Percentiles rank a stretch among this genome's conserved stretches.
Evolutionary conservation across 2,797 vertebrate genomes (phyloP).

Genomic region (Xiphophorus birchmanni): DNA sequence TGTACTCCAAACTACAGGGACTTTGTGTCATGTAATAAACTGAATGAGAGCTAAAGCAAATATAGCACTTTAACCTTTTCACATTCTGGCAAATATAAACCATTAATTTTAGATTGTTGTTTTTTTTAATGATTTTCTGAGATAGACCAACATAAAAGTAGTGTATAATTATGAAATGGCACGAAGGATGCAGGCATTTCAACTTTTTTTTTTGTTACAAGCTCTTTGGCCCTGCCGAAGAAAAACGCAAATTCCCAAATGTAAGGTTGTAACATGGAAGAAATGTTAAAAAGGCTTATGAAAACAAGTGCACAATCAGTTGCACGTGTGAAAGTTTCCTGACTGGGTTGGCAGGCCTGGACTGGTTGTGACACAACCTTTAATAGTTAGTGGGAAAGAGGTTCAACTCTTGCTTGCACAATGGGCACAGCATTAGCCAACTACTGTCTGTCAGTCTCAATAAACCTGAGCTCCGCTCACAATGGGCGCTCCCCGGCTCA

Average conservation of each 20-base stretch:
- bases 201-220: neutral
- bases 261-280: neutral
- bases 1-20: neutral
- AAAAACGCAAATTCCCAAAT: neutral
- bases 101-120: neutral
- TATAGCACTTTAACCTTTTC: neutral
- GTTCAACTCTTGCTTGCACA: conserved; percentile 56
- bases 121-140: neutral
- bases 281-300: neutral
- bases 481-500: conserved; percentile 39
- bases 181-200: neutral
- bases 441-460: conserved; percentile 62
- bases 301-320: conserved; percentile 7
- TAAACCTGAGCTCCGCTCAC: conserved; percentile 51
- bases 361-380: conserved; percentile 57
- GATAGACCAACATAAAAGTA: neutral
- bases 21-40: no score
- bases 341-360: conserved; percentile 51
- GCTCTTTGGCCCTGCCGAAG: neutral
- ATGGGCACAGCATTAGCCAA: conserved; percentile 60
- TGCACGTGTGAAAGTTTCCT: conserved; percentile 37
- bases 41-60: neutral
- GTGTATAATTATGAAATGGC: neutral
- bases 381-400: conserved; percentile 44
- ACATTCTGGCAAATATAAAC: neutral